Evolutionary conservation across 2,888 invertebrate species (phyloP).

Genomic region (Hypomecis punctinalis): DNA sequence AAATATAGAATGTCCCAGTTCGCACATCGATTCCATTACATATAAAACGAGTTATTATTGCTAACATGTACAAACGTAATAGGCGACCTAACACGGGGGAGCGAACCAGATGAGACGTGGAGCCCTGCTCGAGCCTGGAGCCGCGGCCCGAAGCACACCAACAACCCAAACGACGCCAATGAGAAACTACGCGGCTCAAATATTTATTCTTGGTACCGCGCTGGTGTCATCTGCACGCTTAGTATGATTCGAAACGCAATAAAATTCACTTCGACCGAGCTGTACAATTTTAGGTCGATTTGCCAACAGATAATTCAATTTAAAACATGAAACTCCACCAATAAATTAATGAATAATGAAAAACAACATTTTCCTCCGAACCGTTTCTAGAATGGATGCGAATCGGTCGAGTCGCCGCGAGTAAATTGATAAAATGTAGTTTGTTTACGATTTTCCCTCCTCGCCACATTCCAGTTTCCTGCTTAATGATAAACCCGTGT

Average conservation of each 20-base stretch:
- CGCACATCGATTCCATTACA: conserved; percentile 14
- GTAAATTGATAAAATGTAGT: background rate
- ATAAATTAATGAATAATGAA: background rate
- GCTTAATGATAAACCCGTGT: background rate
- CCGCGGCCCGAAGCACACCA: too few relatives aligned
- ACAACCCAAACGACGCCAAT: too few relatives aligned
- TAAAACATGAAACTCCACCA: background rate
- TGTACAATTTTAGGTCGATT: background rate
- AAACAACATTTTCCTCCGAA: background rate
- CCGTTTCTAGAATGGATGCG: too few relatives aligned
- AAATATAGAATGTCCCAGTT: background rate
- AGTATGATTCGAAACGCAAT: background rate
- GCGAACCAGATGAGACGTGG: conserved; percentile 7
- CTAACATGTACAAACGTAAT: conserved; percentile 29
- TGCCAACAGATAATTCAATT: background rate
- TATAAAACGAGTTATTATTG: conserved; percentile 11
- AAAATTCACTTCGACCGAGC: background rate
- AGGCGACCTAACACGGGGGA: conserved; percentile 6
- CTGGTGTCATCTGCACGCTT: too few relatives aligned
- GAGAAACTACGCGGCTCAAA: too few relatives aligned
- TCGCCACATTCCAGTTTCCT: background rate
- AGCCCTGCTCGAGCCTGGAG: background rate
- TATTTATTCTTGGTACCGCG: too few relatives aligned
- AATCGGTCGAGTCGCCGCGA: background rate
- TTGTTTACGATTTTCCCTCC: conserved; percentile 6